Percentiles rank a stretch among this genome's conserved stretches.
These are phyloP conservation scores for Pyxicephalus adspersus DNA, from an alignment of 2,113 vertebrate species.

Conservation along the genomic window DNA sequence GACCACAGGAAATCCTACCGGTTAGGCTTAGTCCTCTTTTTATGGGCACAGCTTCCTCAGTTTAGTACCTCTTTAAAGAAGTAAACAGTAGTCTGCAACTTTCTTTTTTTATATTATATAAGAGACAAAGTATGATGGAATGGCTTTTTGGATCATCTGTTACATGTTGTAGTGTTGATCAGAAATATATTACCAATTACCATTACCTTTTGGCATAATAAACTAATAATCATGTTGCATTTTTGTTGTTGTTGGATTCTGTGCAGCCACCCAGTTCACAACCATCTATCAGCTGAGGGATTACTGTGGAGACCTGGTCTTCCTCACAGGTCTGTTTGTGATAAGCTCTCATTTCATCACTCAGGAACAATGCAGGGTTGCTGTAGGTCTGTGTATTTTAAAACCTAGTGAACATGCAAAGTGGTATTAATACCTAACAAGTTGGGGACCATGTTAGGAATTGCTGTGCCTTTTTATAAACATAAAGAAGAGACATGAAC, in stretches of 20 bases:
- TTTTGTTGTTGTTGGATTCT: neutral
- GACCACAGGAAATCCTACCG: no score
- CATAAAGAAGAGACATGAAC: no score
- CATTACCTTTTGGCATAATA: neutral
- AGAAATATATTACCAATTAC: no score
- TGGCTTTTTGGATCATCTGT: no score
- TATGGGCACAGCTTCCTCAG: no score
- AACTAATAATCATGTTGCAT: neutral
- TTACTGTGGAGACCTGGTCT: neutral
- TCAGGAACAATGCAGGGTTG: constrained; percentile 12
- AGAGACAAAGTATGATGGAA: no score
- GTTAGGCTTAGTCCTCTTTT: no score
- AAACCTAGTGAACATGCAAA: neutral
- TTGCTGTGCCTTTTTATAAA: neutral
- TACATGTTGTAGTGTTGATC: no score
- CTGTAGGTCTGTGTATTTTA: constrained; percentile 12
- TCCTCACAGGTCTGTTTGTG: constrained; percentile 5
- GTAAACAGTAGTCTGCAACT: no score
- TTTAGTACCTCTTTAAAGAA: no score
- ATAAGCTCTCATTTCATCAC: neutral
- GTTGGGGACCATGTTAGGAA: neutral
- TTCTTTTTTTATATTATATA: no score
- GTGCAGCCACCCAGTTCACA: no score
- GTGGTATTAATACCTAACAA: neutral
- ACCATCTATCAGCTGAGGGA: neutral